Conservation (phyloP, 2,113 vertebrate species). For the Lasiurus cinereus region DNA sequence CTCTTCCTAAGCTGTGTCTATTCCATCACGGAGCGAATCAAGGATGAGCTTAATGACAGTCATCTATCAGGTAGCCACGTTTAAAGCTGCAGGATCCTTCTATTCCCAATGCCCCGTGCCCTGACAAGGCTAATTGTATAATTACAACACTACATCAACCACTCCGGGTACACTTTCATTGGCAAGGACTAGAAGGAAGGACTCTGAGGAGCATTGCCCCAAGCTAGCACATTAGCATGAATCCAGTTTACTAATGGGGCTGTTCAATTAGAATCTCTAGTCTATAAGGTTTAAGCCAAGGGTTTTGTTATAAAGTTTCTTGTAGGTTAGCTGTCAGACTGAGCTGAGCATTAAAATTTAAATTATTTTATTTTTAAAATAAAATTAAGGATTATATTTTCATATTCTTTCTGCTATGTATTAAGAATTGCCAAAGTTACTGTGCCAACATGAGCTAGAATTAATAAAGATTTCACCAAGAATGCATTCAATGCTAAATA, state of each 20-base stretch:
- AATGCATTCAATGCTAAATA: not conserved
- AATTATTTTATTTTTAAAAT: constrained; percentile 47
- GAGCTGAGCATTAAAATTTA: constrained; percentile 54
- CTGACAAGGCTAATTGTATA: constrained; percentile 88
- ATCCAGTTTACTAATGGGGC: constrained; percentile 81
- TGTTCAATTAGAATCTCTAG: constrained; percentile 68
- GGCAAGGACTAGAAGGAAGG: constrained; percentile 76
- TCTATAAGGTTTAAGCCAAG: constrained; percentile 72
- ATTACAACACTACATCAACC: constrained; percentile 78
- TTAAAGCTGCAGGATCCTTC: constrained; percentile 79
- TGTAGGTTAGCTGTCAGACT: constrained; percentile 69
- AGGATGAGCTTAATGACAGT: constrained; percentile 86
- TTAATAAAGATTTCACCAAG: not conserved
- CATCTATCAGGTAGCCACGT: constrained; percentile 86
- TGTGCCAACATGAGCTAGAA: not conserved
- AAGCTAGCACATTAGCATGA: constrained; percentile 84
- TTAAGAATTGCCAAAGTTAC: constrained; percentile 44
- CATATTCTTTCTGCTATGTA: not conserved
- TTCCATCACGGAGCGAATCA: constrained; percentile 76
- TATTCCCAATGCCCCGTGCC: constrained; percentile 82
- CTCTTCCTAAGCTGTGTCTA: constrained; percentile 65
- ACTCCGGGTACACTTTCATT: constrained; percentile 69
- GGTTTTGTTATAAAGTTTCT: constrained; percentile 70
- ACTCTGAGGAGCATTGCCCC: constrained; percentile 81
- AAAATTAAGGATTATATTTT: constrained; percentile 12